Conservation (phyloP, 2,888 invertebrate genomes). For the Heliconius ismenius region DNA sequence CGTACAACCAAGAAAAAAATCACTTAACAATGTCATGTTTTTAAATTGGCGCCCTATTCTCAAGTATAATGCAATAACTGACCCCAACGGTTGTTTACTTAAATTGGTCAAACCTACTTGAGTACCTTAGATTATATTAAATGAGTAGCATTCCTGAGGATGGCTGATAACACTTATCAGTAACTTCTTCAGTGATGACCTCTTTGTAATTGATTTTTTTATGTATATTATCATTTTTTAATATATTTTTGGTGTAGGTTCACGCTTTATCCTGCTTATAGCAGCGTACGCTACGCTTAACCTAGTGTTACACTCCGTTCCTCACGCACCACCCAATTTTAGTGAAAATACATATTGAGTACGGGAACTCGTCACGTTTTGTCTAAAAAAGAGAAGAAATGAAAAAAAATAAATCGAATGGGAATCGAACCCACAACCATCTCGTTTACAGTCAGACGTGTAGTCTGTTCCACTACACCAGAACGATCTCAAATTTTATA, state of each 20-base stretch:
- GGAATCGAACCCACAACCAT: no score
- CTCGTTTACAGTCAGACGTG: no score
- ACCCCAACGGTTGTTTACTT: not conserved
- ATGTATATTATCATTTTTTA: not conserved
- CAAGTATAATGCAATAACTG: not conserved
- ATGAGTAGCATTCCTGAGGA: conserved; percentile 5
- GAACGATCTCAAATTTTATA: not conserved
- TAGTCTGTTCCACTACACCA: no score
- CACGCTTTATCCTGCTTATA: not conserved
- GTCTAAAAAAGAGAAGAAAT: no score
- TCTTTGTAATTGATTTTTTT: conserved; percentile 4
- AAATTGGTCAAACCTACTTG: not conserved
- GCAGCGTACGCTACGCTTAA: no score
- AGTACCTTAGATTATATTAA: not conserved
- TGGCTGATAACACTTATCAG: conserved; percentile 5
- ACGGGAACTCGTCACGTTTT: no score
- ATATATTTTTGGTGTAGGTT: not conserved
- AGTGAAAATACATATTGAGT: no score
- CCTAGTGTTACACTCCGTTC: no score
- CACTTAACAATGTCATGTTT: not conserved
- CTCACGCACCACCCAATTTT: no score
- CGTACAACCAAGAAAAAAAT: no score
- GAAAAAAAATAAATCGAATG: no score
- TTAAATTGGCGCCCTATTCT: not conserved
- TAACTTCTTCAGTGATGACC: not conserved